These are phyloP conservation scores for Campylomormyrus tamandua DNA, from an alignment of 2,113 vertebrate species.

Conservation along the genomic window DNA sequence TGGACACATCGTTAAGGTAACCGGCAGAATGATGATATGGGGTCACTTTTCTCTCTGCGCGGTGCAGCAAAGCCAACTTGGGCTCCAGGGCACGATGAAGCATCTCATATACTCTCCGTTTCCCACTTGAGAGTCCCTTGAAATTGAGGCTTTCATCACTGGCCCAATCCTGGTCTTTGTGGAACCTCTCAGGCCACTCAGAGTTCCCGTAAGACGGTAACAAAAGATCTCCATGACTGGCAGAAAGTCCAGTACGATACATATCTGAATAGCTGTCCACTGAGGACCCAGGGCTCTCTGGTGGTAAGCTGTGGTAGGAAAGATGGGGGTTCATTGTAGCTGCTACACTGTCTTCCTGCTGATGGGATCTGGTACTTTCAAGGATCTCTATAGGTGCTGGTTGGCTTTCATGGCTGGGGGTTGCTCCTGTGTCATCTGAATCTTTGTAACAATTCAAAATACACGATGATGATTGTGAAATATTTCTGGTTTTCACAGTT, in stretches of 20 bases:
- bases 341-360: slow-evolving; percentile 21
- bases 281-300: neutral
- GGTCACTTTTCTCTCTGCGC: neutral
- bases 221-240: slow-evolving; percentile 32
- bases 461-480: slow-evolving; percentile 35
- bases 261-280: neutral
- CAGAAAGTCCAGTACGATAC: rapidly evolving
- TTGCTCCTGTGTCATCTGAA: neutral
- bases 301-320: slow-evolving; percentile 28
- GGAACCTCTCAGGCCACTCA: slow-evolving; percentile 6
- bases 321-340: neutral
- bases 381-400: slow-evolving; percentile 33
- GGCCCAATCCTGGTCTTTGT: slow-evolving; percentile 14
- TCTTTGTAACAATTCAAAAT: slow-evolving; percentile 15
- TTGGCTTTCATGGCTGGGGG: slow-evolving; percentile 16
- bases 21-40: slow-evolving; percentile 44
- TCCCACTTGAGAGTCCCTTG: slow-evolving; percentile 12
- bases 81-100: slow-evolving; percentile 15
- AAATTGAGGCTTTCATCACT: slow-evolving; percentile 32
- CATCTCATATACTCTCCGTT: slow-evolving; percentile 5
- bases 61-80: neutral
- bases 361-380: slow-evolving; percentile 59
- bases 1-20: slow-evolving; percentile 23
- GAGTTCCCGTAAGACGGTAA: slow-evolving; percentile 10
- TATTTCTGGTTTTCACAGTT: neutral